Evolutionary conservation across 2,888 invertebrate species (phyloP).

Genomic region (Smittia sp.): DNA sequence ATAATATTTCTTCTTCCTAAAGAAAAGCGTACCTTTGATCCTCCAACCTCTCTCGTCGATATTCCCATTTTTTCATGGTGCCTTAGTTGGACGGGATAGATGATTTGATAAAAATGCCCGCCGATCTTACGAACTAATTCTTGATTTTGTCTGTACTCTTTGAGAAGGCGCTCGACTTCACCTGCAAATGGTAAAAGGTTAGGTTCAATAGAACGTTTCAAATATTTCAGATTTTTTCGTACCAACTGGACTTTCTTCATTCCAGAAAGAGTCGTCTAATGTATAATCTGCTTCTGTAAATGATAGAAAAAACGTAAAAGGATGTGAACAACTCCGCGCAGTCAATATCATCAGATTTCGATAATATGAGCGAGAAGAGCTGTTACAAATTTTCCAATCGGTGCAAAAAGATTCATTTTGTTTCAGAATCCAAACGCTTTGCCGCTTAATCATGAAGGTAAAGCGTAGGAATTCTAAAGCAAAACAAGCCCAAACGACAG

Average conservation of each 20-base stretch:
- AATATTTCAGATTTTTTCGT: no score
- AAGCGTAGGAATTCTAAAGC: slow-evolving; percentile 97
- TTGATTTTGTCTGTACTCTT: slow-evolving; percentile 88
- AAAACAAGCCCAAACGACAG: slow-evolving; percentile 53
- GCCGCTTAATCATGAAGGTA: slow-evolving; percentile 73
- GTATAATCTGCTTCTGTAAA: slow-evolving; percentile 89
- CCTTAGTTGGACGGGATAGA: slow-evolving; percentile 89
- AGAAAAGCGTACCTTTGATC: slow-evolving; percentile 73
- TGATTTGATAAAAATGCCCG: slow-evolving; percentile 89
- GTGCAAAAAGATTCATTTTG: slow-evolving; percentile 55
- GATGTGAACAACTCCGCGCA: no score
- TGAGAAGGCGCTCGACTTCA: slow-evolving; percentile 86
- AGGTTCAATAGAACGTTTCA: no score
- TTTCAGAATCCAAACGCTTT: slow-evolving; percentile 97
- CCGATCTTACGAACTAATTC: slow-evolving; percentile 89
- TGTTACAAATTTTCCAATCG: not conserved
- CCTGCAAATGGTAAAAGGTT: slow-evolving; percentile 55
- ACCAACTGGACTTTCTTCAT: slow-evolving; percentile 89
- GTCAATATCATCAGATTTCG: no score
- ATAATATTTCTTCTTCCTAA: slow-evolving; percentile 51
- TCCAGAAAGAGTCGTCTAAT: slow-evolving; percentile 90
- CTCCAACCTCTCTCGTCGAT: slow-evolving; percentile 86
- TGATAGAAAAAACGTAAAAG: slow-evolving; percentile 47
- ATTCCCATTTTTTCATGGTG: slow-evolving; percentile 96
- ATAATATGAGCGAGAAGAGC: not conserved